Conservation (phyloP, 2,113 vertebrate species). For the Gymnocephalus cernua region DNA sequence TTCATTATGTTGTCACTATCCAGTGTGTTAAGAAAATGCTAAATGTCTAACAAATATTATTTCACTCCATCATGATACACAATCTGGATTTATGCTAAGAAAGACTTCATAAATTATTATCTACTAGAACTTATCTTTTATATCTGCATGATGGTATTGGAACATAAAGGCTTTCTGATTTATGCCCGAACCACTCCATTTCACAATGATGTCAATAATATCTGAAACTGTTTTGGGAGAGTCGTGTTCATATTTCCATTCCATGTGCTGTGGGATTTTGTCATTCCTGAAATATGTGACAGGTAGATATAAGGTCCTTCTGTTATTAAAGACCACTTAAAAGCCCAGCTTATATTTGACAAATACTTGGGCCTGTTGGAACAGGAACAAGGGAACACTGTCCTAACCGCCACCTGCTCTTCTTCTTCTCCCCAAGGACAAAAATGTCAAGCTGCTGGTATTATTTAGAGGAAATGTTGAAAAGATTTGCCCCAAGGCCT, state of each 20-base stretch:
- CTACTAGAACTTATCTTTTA: not conserved
- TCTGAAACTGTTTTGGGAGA: slow-evolving; percentile 21
- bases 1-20: not conserved
- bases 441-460: slow-evolving; percentile 54
- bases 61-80: not conserved
- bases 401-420: slow-evolving; percentile 41
- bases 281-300: slow-evolving; percentile 63
- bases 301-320: slow-evolving; percentile 64
- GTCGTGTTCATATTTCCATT: slow-evolving; percentile 28
- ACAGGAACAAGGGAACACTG: slow-evolving; percentile 55
- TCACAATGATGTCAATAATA: slow-evolving; percentile 6
- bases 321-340: slow-evolving; percentile 68
- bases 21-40: not conserved
- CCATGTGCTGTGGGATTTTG: slow-evolving; percentile 28
- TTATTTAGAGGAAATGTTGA: slow-evolving; percentile 37
- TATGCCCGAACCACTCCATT: not conserved
- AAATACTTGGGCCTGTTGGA: slow-evolving; percentile 74
- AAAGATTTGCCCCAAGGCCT: slow-evolving; percentile 37
- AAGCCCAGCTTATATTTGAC: slow-evolving; percentile 54
- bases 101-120: not conserved
- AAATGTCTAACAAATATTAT: not conserved
- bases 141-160: not conserved
- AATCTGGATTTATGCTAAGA: slow-evolving; percentile 10
- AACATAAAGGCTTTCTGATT: slow-evolving; percentile 38
- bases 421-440: slow-evolving; percentile 39